Percentiles rank a stretch among this genome's conserved stretches.
These are phyloP conservation scores for Caloenas nicobarica DNA, from an alignment of 2,113 vertebrate species.

Conservation along the genomic window DNA sequence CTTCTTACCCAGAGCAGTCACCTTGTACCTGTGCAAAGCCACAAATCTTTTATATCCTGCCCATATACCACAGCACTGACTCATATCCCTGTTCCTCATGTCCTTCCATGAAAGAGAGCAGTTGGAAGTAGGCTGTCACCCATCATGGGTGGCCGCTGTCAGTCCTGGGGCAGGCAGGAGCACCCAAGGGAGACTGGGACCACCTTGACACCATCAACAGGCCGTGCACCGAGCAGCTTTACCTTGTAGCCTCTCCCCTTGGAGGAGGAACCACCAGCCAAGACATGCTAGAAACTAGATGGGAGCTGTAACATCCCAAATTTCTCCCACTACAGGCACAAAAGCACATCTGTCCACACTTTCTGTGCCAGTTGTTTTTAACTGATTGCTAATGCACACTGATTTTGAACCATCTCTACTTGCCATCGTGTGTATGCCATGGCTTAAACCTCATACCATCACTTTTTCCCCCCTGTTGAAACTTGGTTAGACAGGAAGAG, in stretches of 20 bases:
- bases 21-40: background rate
- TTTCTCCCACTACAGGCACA: background rate
- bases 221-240: background rate
- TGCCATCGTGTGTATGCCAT: background rate
- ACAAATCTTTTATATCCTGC: background rate
- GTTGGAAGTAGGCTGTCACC: background rate
- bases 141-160: background rate
- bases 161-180: background rate
- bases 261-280: background rate
- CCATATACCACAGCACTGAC: background rate
- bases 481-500: background rate
- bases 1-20: background rate
- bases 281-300: background rate
- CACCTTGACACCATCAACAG: rapidly evolving
- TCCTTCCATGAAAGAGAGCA: background rate
- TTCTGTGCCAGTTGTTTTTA: background rate
- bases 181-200: background rate
- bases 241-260: background rate
- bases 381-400: background rate
- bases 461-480: background rate
- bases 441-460: background rate
- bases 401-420: background rate
- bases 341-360: background rate
- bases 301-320: background rate
- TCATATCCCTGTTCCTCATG: background rate